A percentile compares a stretch with the other conserved stretches of the same genome.
Conservation (phyloP, 1,140 invertebrate genomes). For the Rhagoletis zephyria region DNA sequence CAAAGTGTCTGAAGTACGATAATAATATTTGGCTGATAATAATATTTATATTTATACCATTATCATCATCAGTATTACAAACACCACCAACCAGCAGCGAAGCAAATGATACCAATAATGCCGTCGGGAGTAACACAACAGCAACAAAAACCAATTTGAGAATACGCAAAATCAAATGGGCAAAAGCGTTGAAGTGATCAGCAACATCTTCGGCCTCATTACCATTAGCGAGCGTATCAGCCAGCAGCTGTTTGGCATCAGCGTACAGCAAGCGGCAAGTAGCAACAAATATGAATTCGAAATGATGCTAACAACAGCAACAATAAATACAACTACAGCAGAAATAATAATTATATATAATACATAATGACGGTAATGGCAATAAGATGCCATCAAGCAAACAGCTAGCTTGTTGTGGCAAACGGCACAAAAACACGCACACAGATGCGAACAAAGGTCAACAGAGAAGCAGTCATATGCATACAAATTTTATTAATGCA, state of each 20-base stretch:
- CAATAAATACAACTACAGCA: neutral
- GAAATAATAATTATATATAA: constrained; percentile 1
- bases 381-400: constrained; percentile 10
- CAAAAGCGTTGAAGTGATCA: constrained; percentile 3
- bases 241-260: constrained; percentile 27
- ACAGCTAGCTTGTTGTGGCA: no score
- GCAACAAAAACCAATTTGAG: neutral
- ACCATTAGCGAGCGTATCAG: neutral
- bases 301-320: neutral
- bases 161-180: neutral
- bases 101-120: neutral
- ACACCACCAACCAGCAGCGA: neutral
- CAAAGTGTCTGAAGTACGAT: neutral
- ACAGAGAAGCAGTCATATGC: neutral
- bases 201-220: neutral
- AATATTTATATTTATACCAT: constrained; percentile 39
- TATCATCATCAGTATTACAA: neutral
- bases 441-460: neutral
- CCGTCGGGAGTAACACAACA: neutral
- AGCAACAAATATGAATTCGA: neutral
- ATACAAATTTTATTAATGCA: neutral
- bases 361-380: neutral
- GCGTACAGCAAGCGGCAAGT: neutral
- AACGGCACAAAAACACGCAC: neutral
- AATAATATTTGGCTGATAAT: neutral